Evolutionary conservation across 2,113 vertebrate genomes (phyloP), one percentile per base, ranked within the genome.

Genomic region (Cephalopterus ornatus): DNA sequence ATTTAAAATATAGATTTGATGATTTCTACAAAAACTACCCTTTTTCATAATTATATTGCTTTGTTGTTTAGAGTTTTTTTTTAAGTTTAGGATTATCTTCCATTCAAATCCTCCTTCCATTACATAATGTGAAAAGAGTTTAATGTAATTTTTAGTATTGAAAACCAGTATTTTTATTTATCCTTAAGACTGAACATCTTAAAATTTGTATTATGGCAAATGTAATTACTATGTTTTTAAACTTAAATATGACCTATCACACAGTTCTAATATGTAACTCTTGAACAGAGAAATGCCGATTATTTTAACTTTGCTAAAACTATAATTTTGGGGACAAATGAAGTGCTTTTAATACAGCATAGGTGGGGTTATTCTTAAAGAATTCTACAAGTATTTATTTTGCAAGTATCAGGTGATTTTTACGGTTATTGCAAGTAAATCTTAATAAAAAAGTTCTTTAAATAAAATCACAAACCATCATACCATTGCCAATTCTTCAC

Each of bases 11-110:
- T 0, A 53, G 28, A 72, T 56, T 24, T 32, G 2, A 1, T 28
- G 4, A 41, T 67, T 63, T 53, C 7, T 30, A 8, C 18, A 11
- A 77, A 83, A 52, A 65, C 5, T 0, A 4, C 0, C 0, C 15
- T 46, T 47, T 65, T 8, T 3, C 4, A 9, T 35, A 17, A 73
- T 61, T 58, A 22, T 35, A 1, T 27, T 35, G 8, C 49, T 50
- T 47, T 47, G 46, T 47, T 47, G 3, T n/a, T 26, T 39, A 3
- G 4, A 1, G 41, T 41, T 22, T 6, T 5, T 70, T 70, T 15
- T 37, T 44, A 62, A 39, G 14, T 39, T n/a, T 53, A 12, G 2
- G 15, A 35, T 5, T 35, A 47, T 23, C 8, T 39, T 49, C 76
- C 27, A 41, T 66, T 71, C 18, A 79, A 58, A 52, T 56, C 6